phyloP scores from a whole-genome alignment of 1,140 invertebrate species.

The Drosophila neocordata region DNA sequence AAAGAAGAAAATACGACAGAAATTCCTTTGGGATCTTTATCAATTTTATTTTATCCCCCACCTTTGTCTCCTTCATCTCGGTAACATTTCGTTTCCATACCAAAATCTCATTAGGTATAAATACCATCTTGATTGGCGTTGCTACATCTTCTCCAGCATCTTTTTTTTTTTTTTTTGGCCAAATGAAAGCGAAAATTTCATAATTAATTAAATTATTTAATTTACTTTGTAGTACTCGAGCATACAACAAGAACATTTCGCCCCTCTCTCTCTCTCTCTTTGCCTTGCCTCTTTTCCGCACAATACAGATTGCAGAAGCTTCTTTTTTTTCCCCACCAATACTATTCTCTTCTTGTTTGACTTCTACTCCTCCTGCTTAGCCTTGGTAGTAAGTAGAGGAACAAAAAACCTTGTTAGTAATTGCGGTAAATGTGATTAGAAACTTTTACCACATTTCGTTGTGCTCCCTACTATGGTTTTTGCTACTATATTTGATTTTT shows the following conservation, averaged over 20 bases:
- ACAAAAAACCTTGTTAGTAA: constrained; percentile 81
- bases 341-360: not conserved
- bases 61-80: not conserved
- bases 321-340: not conserved
- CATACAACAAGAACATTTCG: constrained; percentile 32
- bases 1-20: not conserved
- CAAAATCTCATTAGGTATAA: constrained; percentile 54
- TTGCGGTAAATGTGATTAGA: constrained; percentile 80
- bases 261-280: not conserved
- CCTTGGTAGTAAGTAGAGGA: constrained; percentile 26
- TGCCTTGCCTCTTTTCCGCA: not conserved
- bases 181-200: constrained; percentile 62
- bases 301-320: not conserved
- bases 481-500: constrained; percentile 72
- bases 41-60: not conserved
- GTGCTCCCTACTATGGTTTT: constrained; percentile 34
- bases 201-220: constrained; percentile 80
- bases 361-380: not conserved
- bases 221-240: constrained; percentile 59
- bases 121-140: constrained; percentile 58
- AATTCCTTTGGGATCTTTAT: constrained; percentile 2
- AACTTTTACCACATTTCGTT: constrained; percentile 56
- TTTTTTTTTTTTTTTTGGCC: constrained; percentile 13
- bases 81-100: constrained; percentile 21
- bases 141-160: constrained; percentile 28